Base-by-base conservation (phyloP, 2,113 vertebrate species). In the Hylia prasina region DNA sequence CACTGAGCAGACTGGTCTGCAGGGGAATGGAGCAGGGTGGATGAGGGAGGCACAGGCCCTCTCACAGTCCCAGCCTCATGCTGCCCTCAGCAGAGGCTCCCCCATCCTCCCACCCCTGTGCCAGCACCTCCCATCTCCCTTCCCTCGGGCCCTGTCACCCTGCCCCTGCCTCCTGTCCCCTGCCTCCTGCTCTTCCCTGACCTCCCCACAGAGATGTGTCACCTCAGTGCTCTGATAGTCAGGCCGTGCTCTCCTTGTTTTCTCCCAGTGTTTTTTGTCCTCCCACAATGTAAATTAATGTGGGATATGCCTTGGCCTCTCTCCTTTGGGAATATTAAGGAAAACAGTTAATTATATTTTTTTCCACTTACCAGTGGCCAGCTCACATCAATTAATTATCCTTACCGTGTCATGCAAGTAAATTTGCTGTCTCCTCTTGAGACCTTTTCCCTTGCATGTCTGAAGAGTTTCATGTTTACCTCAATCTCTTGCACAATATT, bases 321-420 rank as follows among this genome's bases (percentile, higher is more conserved):
- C 56, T 94, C 47, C 79, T 96, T 82, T 71, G 71, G 81, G 87
- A 95, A 24, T 88, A 91, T 86, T 96, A 94, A 90, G 78, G 68
- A 93, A 96, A 96, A 94, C 20, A 89, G 69, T 58, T 76, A 58
- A 85, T 91, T 77, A 15, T 30, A n/a, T 57, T 61, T 94, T 88
- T 88, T 56, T 13, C 47, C 65, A 82, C 88, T 90, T 97, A 76
- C n/a, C 25, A 51, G 51, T 42, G 48, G 39, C 71, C 68, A 88
- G 60, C 50, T 85, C 47, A 72, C 81, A 82, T 93, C 88, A 92
- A 95, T 96, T 89, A 94, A 90, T 90, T 93, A 73, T 76, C 76
- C 37, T 95, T 83, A 69, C 64, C 50, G 13, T 35, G 70, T 75
- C 9, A 30, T 79, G 39, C 61, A 71, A 82, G 69, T 53, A 90